Percentiles rank a stretch among this genome's conserved stretches.
Conservation (phyloP, 2,113 vertebrate species). For the Psilopogon haemacephalus region DNA sequence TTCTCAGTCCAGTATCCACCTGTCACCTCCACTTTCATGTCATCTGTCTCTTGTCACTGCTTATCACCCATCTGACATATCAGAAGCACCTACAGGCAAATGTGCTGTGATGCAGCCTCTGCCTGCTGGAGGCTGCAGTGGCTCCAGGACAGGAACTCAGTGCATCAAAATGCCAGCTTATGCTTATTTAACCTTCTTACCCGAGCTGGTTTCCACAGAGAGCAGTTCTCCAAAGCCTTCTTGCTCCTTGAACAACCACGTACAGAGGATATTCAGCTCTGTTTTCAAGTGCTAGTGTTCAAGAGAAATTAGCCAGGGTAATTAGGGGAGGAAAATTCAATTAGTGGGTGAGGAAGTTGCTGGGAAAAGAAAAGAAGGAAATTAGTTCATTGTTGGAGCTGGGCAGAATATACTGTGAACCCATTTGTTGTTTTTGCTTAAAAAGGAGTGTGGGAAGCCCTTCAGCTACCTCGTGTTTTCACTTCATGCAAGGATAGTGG, state of each 20-base stretch:
- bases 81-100: background rate
- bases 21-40: background rate
- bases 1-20: background rate
- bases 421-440: background rate
- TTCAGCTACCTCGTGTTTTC: background rate
- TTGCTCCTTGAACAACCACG: background rate
- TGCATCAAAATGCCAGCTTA: background rate
- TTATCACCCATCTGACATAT: background rate
- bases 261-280: background rate
- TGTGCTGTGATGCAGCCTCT: background rate
- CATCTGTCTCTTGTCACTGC: background rate
- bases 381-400: conserved; percentile 1
- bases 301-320: background rate
- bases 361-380: conserved; percentile 32
- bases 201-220: background rate
- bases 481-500: accelerated
- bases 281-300: background rate
- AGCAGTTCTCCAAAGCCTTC: background rate
- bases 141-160: background rate
- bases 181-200: background rate
- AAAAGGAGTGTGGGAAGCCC: background rate
- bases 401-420: background rate
- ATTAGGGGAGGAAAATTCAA: conserved; percentile 35
- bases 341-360: background rate
- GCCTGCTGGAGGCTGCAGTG: background rate